Base-by-base conservation (phyloP, 2,113 vertebrate genomes). In the Gymnocephalus cernua region DNA sequence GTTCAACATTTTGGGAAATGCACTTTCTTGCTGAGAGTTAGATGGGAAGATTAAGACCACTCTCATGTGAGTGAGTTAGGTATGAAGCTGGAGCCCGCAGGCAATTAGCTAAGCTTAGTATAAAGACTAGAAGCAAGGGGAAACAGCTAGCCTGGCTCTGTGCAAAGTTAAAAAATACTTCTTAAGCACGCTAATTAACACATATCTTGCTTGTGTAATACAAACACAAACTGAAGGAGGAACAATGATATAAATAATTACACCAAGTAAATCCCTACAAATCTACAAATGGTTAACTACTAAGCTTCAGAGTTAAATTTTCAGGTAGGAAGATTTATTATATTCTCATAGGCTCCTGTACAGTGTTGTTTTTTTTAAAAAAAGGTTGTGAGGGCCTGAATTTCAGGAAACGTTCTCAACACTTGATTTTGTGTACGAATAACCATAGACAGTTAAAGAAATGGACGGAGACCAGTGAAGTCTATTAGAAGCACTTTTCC, bases 41-140 rank as follows among this genome's bases (percentile, higher is more conserved):
- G 41, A 5, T 47, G 63, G 41, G 32, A 45, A 51, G 51, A 44
- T 63, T 53, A 41, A 48, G 15, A 77, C 19, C 32, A 25, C 15
- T 82, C 51, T 32, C 19, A 35, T 64, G 73, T 23, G 8, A 23
- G 63, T n/a, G 16, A 25, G 14, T 67, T 21, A 19, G 25, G n/a
- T 64, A 41, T 69, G 50, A 63, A 58, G 66, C 47, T 72, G 66
- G 65, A 63, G 50, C 21, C 25, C 16, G 9, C 21, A 29, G 58
- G 38, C 14, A 10, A 32, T 32, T 32, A 32, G 32, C 32, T 32
- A 9, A 32, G 25, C 64, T 11, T 13, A 6, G 25, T 18, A 18
- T 47, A 27, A 25, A 16, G 56, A 58, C 16, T 35, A 16, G 15
- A 29, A 58, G 6, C 25, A 23, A 27, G 32, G 25, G 23, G 23